Evolutionary conservation across 2,888 invertebrate genomes (phyloP), one percentile per base, ranked within the genome.

Genomic region (Lacanobia oleracea): DNA sequence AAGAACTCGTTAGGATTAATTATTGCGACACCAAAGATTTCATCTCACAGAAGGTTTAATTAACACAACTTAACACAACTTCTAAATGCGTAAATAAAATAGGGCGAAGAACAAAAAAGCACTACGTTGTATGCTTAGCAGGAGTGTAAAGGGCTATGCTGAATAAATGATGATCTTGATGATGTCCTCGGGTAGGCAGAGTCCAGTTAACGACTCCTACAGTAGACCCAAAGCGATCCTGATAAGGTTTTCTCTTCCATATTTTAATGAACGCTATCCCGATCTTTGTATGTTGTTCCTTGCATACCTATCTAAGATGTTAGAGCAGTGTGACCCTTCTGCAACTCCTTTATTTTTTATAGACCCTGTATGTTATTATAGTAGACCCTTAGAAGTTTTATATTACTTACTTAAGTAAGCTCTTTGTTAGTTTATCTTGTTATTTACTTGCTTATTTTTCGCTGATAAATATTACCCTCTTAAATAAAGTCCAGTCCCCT

Each of bases 1-100:
- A 77, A 80, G 74, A 76, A 80, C 67, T 82, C 69, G 72, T 77
- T 83, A 69, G 71, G 71, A 82, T 82, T 76, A 82, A 82, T 82
- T 77, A 81, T 77, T 65, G 43, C 48, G 40, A 40, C 3, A 33
- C 2, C 9, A 56, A 50, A 59, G 2, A 51, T 12, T 23, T 18
- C n/a, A n/a, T 18, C 2, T 0, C 2, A 12, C 72, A 79, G 67
- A 79, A 79, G 72, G 70, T 60, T 59, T 21, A 2, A 37, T 63
- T 7, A 12, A 23, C 27, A 43, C 9, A 27, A 21, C n/a, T 63
- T 7, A 12, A 23, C 27, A 43, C 9, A 27, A 21, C n/a, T 33
- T 21, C 33, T 1, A n/a, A 10, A 23, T 14, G 12, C 51, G 2
- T 53, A 33, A 27, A 27, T 1, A 27, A 27, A 3, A 27, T 27